Conservation (phyloP, 2,113 vertebrate genomes). For the Thinocorus orbignyianus region DNA sequence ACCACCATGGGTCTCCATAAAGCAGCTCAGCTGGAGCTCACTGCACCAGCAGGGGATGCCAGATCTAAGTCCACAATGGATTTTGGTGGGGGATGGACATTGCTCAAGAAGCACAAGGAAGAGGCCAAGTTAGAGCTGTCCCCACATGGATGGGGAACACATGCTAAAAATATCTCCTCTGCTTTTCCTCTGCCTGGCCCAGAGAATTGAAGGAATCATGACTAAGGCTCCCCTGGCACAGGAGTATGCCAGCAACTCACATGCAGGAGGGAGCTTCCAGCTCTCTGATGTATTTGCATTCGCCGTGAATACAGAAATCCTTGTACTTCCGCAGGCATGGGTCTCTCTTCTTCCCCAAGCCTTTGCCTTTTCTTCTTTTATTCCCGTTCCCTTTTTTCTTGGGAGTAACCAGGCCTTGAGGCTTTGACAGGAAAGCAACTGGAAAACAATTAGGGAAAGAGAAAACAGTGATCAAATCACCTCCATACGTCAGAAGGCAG, state of each 20-base stretch:
- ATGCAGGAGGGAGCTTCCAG: constrained; percentile 84
- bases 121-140: neutral
- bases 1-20: accelerated
- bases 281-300: constrained; percentile 86
- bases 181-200: constrained; percentile 45
- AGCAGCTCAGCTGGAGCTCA: neutral
- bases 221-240: neutral
- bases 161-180: constrained; percentile 72
- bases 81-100: neutral
- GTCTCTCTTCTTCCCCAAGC: constrained; percentile 91
- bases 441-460: neutral
- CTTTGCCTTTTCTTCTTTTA: constrained; percentile 84
- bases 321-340: constrained; percentile 91
- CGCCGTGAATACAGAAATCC: constrained; percentile 94
- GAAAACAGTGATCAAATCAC: neutral
- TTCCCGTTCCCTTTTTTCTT: constrained; percentile 78
- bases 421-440: constrained; percentile 90
- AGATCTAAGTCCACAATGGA: accelerated
- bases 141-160: accelerated
- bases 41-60: accelerated
- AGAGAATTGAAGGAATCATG: constrained; percentile 64
- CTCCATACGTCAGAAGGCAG: neutral
- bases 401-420: constrained; percentile 78
- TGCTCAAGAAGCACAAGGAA: neutral
- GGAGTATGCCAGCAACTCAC: constrained; percentile 78